Conservation (phyloP, 2,888 invertebrate genomes). For the Reticulitermes lucifugus region DNA sequence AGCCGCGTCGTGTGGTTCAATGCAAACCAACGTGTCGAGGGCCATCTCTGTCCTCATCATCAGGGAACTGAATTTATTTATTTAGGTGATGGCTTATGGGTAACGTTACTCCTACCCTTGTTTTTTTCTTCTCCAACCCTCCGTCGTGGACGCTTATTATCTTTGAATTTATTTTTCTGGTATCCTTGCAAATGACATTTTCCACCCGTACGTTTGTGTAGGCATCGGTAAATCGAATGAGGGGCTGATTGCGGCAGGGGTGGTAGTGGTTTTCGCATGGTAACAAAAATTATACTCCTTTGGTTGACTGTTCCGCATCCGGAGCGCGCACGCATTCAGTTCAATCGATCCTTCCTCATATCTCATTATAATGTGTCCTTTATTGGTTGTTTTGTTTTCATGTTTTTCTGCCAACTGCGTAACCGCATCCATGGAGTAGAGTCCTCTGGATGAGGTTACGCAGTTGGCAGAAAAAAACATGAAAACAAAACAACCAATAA, state of each 20-base stretch:
- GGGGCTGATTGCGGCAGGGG: background rate
- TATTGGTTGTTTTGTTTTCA: background rate
- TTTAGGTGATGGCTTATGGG: no score
- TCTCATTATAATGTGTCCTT: background rate
- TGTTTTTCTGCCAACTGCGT: no score
- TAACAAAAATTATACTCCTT: background rate
- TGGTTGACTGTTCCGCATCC: background rate
- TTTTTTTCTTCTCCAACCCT: background rate
- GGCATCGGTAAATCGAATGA: background rate
- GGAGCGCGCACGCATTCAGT: background rate
- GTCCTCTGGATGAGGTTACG: no score
- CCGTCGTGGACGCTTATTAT: background rate
- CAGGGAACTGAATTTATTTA: no score
- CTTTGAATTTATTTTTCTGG: no score
- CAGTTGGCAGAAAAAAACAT: no score
- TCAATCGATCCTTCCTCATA: conserved; percentile 3
- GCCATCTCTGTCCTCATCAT: no score
- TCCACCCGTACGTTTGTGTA: background rate
- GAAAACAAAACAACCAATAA: background rate
- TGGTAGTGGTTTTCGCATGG: background rate
- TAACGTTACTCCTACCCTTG: no score
- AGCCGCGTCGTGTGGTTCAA: no score
- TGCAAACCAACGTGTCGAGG: no score
- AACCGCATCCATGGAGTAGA: no score
- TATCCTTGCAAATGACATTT: background rate